Base-by-base conservation (phyloP, 2,888 invertebrate species). In the Galeopsomyia nigrocyanea region DNA sequence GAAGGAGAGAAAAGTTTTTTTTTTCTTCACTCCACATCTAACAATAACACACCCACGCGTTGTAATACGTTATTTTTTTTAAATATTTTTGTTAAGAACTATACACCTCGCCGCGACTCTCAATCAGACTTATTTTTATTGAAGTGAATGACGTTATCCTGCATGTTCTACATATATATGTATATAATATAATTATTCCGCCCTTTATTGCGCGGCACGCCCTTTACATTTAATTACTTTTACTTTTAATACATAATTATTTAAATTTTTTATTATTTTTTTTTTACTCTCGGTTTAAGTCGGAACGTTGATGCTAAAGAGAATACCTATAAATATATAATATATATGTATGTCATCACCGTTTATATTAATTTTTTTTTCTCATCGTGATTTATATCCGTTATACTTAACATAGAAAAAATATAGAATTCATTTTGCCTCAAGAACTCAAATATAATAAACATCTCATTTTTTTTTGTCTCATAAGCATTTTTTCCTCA, bases 401-500 rank as follows among this genome's bases (percentile, higher is more conserved):
- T 82, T 81, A 85, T 84, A 83, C 83, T 83, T 83, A 85, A 85
- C 84, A 85, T 85, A 85, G 84, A 86, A 85, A 85, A 86, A 85
- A 86, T 85, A 86, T 85, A 86, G 82, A 86, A 85, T 85, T 82
- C 80, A 83, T 80, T 85, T 86, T 84, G 82, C 81, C 80, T 82
- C 80, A 39, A 39, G 82, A 85, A 86, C 84, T 83, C 83, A 86
- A 85, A 84, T 82, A 82, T 81, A 84, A 85, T 82, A 83, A 83
- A 84, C 80, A 76, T 83, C 73, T 75, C 64, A 66, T 64, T 65
- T 61, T 56, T 49, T 65, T 68, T 66, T 63, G 57, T 64, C 49
- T 67, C 56, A 47, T 72, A 65, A 75, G 65, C 47, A 75, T 80
- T 73, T 78, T 76, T 73, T n/a, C 68, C 68, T 71, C 14, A 69